Percentiles rank a stretch among this genome's conserved stretches.
Evolutionary conservation across 2,113 vertebrate genomes (phyloP).

Genomic region (Campylomormyrus tamandua): DNA sequence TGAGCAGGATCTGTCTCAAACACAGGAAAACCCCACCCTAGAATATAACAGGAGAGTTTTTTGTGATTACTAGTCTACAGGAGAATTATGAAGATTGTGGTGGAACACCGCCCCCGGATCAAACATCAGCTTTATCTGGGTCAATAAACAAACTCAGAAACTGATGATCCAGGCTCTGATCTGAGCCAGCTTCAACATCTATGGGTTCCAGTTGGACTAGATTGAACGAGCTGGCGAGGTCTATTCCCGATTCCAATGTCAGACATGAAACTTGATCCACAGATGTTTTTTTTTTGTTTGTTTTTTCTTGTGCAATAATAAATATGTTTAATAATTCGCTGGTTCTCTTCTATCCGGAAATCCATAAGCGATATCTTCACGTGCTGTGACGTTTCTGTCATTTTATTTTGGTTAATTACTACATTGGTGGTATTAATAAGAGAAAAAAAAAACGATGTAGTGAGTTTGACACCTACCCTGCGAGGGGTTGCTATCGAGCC

Average conservation of each 20-base stretch:
- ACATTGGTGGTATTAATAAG: not conserved
- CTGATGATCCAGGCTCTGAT: not conserved
- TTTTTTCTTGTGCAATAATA: conserved; percentile 22
- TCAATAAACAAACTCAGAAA: conserved; percentile 2
- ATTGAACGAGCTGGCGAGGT: not conserved
- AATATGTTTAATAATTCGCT: conserved; percentile 14
- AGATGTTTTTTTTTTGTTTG: not conserved
- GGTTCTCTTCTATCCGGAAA: not conserved
- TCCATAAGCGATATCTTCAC: not conserved
- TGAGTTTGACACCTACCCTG: not conserved
- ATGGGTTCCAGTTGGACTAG: not conserved
- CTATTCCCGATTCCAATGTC: not conserved
- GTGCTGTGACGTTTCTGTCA: not conserved
- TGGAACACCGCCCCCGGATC: not conserved
- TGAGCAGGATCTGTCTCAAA: not conserved
- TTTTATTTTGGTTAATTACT: conserved; percentile 10
- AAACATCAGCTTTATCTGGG: conserved; percentile 1
- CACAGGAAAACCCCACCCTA: not conserved
- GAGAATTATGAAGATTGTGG: not conserved
- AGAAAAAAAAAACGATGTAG: not conserved
- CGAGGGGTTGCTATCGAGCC: not conserved
- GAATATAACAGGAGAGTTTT: not conserved
- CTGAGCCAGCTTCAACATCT: not conserved
- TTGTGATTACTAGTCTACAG: not conserved
- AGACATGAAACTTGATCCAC: not conserved